A percentile compares a stretch with the other conserved stretches of the same genome.
Evolutionary conservation across 2,113 vertebrate species (phyloP).

Genomic region (Dermatemys mawii): DNA sequence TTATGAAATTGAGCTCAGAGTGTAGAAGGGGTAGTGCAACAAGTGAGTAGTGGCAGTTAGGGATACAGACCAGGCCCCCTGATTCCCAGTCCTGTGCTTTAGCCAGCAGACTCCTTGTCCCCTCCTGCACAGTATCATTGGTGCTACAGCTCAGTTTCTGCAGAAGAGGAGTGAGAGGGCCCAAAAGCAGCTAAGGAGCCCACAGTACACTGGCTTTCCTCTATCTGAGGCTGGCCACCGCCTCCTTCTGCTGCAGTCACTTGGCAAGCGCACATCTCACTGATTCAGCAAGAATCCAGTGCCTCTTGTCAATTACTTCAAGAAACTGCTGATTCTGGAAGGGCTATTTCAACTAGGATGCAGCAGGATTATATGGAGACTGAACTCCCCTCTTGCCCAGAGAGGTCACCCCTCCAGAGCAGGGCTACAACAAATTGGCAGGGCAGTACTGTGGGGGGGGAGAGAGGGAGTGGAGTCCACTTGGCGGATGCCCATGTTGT

Average conservation of each 20-base stretch:
- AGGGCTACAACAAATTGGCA: not conserved
- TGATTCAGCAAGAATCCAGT: constrained; percentile 75
- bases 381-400: not conserved
- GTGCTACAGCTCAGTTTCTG: not conserved
- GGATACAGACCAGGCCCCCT: not conserved
- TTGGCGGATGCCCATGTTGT: fast-evolving
- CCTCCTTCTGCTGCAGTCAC: constrained; percentile 76
- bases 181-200: constrained; percentile 57
- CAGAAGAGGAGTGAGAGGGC: constrained; percentile 33
- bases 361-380: not conserved
- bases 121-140: not conserved
- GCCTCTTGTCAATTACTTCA: constrained; percentile 74
- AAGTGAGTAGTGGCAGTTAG: not conserved
- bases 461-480: not conserved
- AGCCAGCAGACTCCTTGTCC: not conserved
- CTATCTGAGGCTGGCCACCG: constrained; percentile 27
- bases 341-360: constrained; percentile 55
- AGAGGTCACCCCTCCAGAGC: not conserved
- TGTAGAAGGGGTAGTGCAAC: not conserved
- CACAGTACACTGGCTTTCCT: constrained; percentile 59
- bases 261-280: constrained; percentile 72
- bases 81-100: not conserved
- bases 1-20: fast-evolving
- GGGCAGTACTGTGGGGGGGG: not conserved
- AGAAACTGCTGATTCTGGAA: constrained; percentile 67